Evolutionary conservation across 2,888 invertebrate genomes (phyloP), one percentile per base, ranked within the genome.

Genomic region (Himalopsyche kuldschensis): DNA sequence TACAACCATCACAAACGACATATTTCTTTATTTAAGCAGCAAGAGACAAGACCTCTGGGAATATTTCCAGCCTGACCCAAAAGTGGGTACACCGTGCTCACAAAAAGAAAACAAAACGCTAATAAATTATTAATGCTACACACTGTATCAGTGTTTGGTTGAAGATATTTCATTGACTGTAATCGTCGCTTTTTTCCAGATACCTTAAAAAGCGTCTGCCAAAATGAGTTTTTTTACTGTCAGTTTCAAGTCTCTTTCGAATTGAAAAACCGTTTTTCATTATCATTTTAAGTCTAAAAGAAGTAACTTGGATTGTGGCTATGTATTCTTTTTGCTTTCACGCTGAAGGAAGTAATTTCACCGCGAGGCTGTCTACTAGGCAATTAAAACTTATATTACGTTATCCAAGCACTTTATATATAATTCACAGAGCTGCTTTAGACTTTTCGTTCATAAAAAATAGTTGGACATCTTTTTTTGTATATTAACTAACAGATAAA

Each of bases 81-180:
- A 31, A 77, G 31, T 15, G 27, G 20, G 55, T 20, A 55, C 55
- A 55, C 55, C 55, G 55, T 55, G 20, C 55, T 55, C 55, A 55
- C 55, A 6, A 55, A 48, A 48, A 75, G 15, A 76, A 78, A 78
- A 48, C 47, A 78, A 47, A 27, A 46, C 48, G 20, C 30, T 78
- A 30, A 78, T 78, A 78, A 47, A 48, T 78, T 78, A 78, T 78
- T 78, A 24, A 78, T 35, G n/a, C 8, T n/a, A 41, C 35, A 32
- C 15, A 8, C 24, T 77, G 32, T 77, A 35, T 55, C 41, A 32
- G 32, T n/a, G 41, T n/a, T n/a, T 2, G 77, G n/a, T 24, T 77
- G 35, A 77, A 41, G 20, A 41, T 41, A 35, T 75, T 30, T 31
- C 75, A 75, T 75, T 32, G 75, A 17, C 27, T 30, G 32, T n/a